Evolutionary conservation across 2,888 invertebrate genomes (phyloP), one percentile per base, ranked within the genome.

Genomic region (Colletes collaris): DNA sequence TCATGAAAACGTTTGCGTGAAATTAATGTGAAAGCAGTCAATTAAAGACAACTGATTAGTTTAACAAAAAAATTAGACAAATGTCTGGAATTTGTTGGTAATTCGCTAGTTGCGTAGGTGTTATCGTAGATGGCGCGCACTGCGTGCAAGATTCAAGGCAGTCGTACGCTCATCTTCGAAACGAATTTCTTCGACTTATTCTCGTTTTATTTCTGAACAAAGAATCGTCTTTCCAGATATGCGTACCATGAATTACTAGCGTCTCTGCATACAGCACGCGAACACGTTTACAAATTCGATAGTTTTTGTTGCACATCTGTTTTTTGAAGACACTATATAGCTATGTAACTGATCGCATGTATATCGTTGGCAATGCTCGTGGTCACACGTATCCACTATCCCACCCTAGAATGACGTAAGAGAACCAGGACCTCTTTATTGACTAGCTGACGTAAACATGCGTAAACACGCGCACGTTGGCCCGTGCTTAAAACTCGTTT

Each of bases 361-460:
- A 5, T 50, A 65, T 72, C 68, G 60, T 65, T 81, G 68, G 71
- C 72, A 81, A 81, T 59, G 8, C 52, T 49, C 46, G 66, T 60
- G 44, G 56, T 63, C 8, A 53, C 60, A 53, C 60, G 53, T 60
- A 76, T 13, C 52, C 44, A 67, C 13, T 40, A 49, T 65, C 63
- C 53, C 70, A 37, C 56, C 62, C 37, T 8, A 11, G 37, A 53
- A 62, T 75, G 69, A 76, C 70, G 82, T 74, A 81, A 77, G 64
- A 55, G 60, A 46, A 40, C 44, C 52, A 73, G 69, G 56, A 70
- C 63, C 70, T 79, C 67, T 73, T 67, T 84, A 74, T 69, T 71
- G 82, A 84, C 74, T 73, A 52, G 58, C 52, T 73, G 81, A 85
- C 75, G 77, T 85, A 82, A 79, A 86, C 69, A 65, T 50, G 74